Base-by-base conservation (phyloP, 1,140 invertebrate species). In the Sitophilus oryzae region DNA sequence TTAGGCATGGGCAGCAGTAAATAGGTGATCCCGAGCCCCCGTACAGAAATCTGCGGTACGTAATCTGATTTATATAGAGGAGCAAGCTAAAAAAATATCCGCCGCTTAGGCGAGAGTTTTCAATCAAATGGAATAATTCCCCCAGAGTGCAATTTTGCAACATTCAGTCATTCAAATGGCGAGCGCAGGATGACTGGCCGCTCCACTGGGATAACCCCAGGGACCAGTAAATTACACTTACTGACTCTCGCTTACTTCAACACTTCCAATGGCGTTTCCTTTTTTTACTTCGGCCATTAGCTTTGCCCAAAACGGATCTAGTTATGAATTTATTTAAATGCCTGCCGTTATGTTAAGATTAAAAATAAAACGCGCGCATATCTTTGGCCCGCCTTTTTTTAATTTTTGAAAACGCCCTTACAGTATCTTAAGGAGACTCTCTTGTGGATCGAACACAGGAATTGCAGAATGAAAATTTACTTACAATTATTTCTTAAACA, bases 31-130 rank as follows among this genome's bases (percentile, higher is more conserved):
- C 25, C 52, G 22, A 10, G 41, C 10, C 49, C 47, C 55, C 48
- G 36, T n/a, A 16, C 51, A 52, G 52, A 65, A 66, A 66, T 66
- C 65, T 66, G 65, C 65, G 65, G 65, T 63, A 58, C 60, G 63
- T 66, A 71, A 70, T 93, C 90, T 68, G 91, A 64, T 68, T 68
- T 68, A 65, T 66, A 68, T 64, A 64, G 57, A 63, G 62, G 58
- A 65, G 48, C 58, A 60, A 45, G 49, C 58, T 61, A 69, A 67
- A 68, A 63, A 67, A 69, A 69, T 65, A 60, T n/a, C n/a, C n/a
- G n/a, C 62, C 59, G 59, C 58, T 61, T 63, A 67, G 66, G 63
- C 54, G 67, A 67, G 67, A 67, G 63, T 69, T 69, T 69, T 68
- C 67, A 69, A 69, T 69, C 67, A 69, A 69, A 69, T 68, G 61